A percentile compares a stretch with the other conserved stretches of the same genome.
phyloP scores from a whole-genome alignment of 2,113 vertebrate species.

The Lasiurus cinereus region DNA sequence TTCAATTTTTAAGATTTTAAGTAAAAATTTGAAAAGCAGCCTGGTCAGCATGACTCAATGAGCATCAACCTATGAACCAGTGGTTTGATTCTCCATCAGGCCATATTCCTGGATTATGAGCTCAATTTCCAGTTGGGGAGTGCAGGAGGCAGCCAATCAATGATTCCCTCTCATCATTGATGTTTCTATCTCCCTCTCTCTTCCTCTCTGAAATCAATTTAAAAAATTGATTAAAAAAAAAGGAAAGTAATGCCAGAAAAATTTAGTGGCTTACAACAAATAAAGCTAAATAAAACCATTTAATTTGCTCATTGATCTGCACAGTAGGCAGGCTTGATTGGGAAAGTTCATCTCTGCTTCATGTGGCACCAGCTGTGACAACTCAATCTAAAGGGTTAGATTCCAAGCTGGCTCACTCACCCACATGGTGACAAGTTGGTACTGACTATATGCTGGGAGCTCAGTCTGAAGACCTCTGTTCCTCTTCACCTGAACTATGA shows the following conservation, averaged over 20 bases:
- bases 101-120: no score
- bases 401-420: background rate
- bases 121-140: no score
- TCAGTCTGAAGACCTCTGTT: background rate
- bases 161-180: no score
- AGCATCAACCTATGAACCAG: no score
- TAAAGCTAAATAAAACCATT: conserved; percentile 37
- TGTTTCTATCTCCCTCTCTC: no score
- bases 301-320: background rate
- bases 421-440: background rate
- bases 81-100: no score
- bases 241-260: background rate
- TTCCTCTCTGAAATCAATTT: no score
- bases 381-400: background rate
- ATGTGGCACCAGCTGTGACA: background rate
- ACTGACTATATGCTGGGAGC: background rate
- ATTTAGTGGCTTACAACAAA: conserved; percentile 45
- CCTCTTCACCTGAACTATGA: background rate
- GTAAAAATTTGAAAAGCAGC: background rate
- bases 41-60: no score
- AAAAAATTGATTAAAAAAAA: no score
- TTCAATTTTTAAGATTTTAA: background rate
- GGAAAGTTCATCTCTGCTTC: background rate
- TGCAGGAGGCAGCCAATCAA: no score
- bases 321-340: background rate